phyloP scores from a whole-genome alignment of 1,140 invertebrate genomes.

The Diachasma alloeum region DNA sequence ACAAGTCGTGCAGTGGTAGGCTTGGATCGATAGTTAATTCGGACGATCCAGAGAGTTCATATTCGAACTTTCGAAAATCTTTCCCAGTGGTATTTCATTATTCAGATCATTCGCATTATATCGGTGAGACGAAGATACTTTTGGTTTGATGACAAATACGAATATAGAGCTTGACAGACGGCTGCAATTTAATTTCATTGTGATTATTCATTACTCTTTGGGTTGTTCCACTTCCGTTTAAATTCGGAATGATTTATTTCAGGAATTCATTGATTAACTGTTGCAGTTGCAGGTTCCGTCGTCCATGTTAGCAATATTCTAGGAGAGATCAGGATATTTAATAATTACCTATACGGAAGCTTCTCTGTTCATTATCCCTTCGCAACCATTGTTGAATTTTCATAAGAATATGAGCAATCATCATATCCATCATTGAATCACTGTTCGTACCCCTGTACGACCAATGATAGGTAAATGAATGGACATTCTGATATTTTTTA shows the following conservation, averaged over 20 bases:
- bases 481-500: too few species aligned
- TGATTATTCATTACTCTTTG: neutral
- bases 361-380: too few species aligned
- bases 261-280: too few species aligned
- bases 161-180: neutral
- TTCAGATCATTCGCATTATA: neutral
- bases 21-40: neutral
- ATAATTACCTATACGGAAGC: too few species aligned
- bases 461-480: too few species aligned
- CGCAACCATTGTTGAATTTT: too few species aligned
- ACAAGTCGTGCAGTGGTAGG: neutral
- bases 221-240: neutral
- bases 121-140: neutral
- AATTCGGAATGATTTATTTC: neutral
- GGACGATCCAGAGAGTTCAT: neutral
- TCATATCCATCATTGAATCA: too few species aligned
- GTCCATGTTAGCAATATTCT: too few species aligned
- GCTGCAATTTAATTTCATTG: neutral
- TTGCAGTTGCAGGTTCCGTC: too few species aligned
- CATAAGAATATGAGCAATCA: too few species aligned
- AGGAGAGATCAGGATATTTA: too few species aligned
- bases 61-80: neutral
- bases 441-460: too few species aligned
- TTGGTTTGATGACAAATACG: neutral
- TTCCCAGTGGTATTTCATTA: neutral